Conservation (phyloP, 2,888 invertebrate species). For the Merodon equestris region DNA sequence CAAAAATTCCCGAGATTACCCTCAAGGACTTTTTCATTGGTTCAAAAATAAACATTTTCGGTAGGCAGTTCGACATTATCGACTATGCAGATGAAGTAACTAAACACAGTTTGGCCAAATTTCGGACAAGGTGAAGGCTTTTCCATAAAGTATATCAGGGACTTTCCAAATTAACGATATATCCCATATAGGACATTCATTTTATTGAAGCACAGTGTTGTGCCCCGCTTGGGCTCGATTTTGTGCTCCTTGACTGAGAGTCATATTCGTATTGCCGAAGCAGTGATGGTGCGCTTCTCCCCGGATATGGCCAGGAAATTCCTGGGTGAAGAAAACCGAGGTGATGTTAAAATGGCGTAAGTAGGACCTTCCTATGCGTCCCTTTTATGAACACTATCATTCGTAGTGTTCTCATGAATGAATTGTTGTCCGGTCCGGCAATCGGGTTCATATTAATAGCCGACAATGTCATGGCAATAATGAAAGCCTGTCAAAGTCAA, state of each 20-base stretch:
- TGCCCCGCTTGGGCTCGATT: conserved; percentile 86
- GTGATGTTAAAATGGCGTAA: conserved; percentile 83
- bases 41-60: conserved; percentile 85
- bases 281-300: conserved; percentile 86
- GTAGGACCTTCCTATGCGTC: conserved; percentile 72
- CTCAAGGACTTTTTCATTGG: conserved; percentile 87
- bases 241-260: conserved; percentile 83
- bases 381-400: neutral
- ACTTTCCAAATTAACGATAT: conserved; percentile 3
- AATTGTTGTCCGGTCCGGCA: conserved; percentile 73
- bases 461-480: conserved; percentile 76
- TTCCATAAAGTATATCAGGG: neutral
- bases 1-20: conserved; percentile 82
- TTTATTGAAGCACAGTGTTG: conserved; percentile 87
- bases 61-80: conserved; percentile 85
- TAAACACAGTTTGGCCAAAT: conserved; percentile 79
- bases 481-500: conserved; percentile 71
- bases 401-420: conserved; percentile 73
- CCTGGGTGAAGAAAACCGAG: conserved; percentile 80
- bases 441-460: conserved; percentile 76
- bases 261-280: conserved; percentile 83
- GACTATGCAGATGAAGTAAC: conserved; percentile 87
- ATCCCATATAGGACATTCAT: conserved; percentile 83
- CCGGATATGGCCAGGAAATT: conserved; percentile 84
- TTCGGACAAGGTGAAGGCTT: conserved; percentile 83